Base-by-base conservation (phyloP, 1,140 invertebrate genomes). In the Acyrthosiphon pisum region DNA sequence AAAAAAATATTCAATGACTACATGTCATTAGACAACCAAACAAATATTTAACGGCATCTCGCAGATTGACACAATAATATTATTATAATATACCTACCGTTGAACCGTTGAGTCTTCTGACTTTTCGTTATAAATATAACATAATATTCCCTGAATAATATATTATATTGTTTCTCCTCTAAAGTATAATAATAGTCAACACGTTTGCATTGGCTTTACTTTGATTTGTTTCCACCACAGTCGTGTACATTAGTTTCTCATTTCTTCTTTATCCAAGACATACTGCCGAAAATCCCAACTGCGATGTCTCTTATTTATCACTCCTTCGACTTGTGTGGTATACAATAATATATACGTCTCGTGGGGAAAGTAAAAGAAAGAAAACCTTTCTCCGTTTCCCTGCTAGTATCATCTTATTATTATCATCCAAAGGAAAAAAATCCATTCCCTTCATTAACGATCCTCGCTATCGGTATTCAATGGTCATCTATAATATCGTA, bases 231-330 rank as follows among this genome's bases (percentile, higher is more conserved):
- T 90, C 53, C 18, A 41, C 37, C 53, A 30, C 3, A 41, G n/a
- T 6, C 30, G 1, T n/a, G n/a, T 50, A 81, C 60, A 91, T 81
- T 91, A 91, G 44, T 91, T 91, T 91, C 68, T 91, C 44, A 30
- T 91, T 81, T 91, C 23, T 6, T 53, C 44, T 37, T 48, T 81
- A 91, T 91, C 30, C 50, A 37, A 46, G 90, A 76, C 90, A 81
- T 53, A 76, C 68, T 68, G 60, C 89, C 37, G 60, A 48, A 81
- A 76, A 76, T 35, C 46, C 14, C 18, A n/a, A 48, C 41, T 20
- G 41, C 35, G 68, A 81, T 81, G 46, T 48, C 26, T 81, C 90
- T 91, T 91, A 91, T 91, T 91, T 91, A 91, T 91, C 90, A 81
- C 90, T 81, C n/a, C 20, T 26, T 37, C 35, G 86, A 22, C 26